phyloP scores from a whole-genome alignment of 2,797 vertebrate genomes.

The Myripristis murdjan region DNA sequence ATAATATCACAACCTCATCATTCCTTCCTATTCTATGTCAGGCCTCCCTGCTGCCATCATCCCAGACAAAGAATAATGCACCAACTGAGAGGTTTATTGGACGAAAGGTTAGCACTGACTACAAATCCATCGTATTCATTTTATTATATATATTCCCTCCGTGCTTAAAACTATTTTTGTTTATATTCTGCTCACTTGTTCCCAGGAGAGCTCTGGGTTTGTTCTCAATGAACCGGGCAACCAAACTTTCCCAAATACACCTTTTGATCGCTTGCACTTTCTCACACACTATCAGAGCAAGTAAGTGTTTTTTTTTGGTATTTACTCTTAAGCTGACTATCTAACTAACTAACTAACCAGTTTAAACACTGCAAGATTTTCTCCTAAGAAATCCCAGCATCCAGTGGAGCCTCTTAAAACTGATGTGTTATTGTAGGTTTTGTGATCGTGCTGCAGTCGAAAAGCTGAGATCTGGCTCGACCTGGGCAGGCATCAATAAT shows the following conservation, averaged over 20 bases:
- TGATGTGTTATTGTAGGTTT: constrained; percentile 59
- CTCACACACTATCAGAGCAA: constrained; percentile 65
- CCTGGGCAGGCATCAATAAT: constrained; percentile 15
- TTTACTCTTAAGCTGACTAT: neutral
- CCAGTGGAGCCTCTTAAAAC: neutral
- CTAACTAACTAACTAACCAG: too few species aligned
- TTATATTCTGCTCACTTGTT: constrained; percentile 32
- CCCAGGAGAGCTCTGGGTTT: constrained; percentile 70
- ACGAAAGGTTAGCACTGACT: constrained; percentile 57
- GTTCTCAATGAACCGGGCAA: constrained; percentile 62
- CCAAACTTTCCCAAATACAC: constrained; percentile 46
- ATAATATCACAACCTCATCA: constrained; percentile 6
- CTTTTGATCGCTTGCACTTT: constrained; percentile 62
- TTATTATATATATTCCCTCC: neutral
- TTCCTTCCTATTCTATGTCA: constrained; percentile 42
- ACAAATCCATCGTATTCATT: neutral
- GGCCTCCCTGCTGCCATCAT: constrained; percentile 42
- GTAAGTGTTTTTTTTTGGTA: constrained; percentile 60
- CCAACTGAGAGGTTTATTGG: constrained; percentile 37
- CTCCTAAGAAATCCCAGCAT: neutral
- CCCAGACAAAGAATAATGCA: constrained; percentile 4
- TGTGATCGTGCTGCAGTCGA: constrained; percentile 17
- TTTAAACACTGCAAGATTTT: too few species aligned
- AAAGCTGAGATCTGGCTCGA: constrained; percentile 13
- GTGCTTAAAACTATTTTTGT: neutral